Base-by-base conservation (phyloP, 2,797 vertebrate genomes). In the Pipistrellus pygmaeus region DNA sequence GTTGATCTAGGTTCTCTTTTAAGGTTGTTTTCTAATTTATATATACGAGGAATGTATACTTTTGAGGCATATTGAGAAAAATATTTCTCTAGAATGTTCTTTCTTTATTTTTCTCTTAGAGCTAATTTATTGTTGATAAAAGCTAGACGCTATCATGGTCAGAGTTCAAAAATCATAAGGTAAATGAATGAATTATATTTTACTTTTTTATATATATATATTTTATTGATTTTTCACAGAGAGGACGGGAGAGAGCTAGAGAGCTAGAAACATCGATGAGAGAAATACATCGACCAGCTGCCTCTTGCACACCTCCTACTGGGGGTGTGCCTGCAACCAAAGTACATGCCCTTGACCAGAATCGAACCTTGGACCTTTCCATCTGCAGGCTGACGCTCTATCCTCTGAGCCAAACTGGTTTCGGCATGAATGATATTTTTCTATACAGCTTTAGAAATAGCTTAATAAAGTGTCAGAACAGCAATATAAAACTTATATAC, bases 101-200 rank as follows among this genome's bases (percentile, higher is more conserved):
- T 75, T 88, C 48, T 81, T 92, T 18, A 25, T 32, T 83, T 86
- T 80, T 89, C 69, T 83, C 44, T 48, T 86, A 25, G 35, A 62
- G n/a, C 11, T 46, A 69, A 15, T 72, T 86, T 77, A 53, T 68
- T 32, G 41, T 71, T 95, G 64, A 8, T n/a, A n/a, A n/a, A n/a
- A n/a, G 25, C 35, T 94, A 18, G 35, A 48, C 64, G 51, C 20
- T 88, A 27, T 88, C 17, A 15, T 64, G 92, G 32, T 30, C 55
- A 1, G 17, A 83, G 7, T 18, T 90, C 8, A 90, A 38, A 89
- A 92, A 82, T 53, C 18, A 44, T 46, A 88, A 85, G 13, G 15
- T 55, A 66, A 88, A 51, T 82, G 23, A 86, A 95, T n/a, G 23
- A 96, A 90, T 90, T 72, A 82, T 4, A 64, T 21, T 76, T 57